Base-by-base conservation (phyloP, 1,140 invertebrate genomes). In the Mactra quadrangularis region DNA sequence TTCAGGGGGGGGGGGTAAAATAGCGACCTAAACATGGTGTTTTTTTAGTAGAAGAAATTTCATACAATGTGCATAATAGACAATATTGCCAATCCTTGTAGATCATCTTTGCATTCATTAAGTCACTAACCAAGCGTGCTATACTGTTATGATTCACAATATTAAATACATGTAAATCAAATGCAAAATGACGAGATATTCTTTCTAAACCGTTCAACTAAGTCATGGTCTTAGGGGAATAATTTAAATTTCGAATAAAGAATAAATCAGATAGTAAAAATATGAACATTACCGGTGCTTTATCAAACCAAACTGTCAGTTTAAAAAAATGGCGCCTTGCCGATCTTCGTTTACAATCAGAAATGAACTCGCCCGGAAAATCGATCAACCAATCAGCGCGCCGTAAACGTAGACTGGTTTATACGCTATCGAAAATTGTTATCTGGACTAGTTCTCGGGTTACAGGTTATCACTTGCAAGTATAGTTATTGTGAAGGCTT, bases 251-350 rank as follows among this genome's bases (percentile, higher is more conserved):
- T 15, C 4, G 31, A 33, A 33, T 1, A 3, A 11, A 31, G 4
- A 15, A 17, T 15, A 33, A 35, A 62, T n/a, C n/a, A 3, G 11
- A 33, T 33, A 13, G 31, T 62, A 3, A 62, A 33, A 13, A 6
- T 17, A 62, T 35, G 17, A 59, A 3, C 13, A 27, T 57, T 57
- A 57, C 29, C 7, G 17, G 6, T 15, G n/a, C 9, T 50, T 50
- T 19, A 68, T 68, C 64, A 22, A 17, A 68, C 22, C 64, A 50
- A 15, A 25, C 19, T 50, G 64, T 13, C 22, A 27, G 25, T 68
- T 68, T 50, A 45, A 68, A 68, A n/a, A 29, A 13, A 68, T 68
- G 64, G 64, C 64, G 64, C 64, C 64, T 27, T 68, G 64, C 64
- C 64, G 64, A 68, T 68, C 64, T 68, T 45, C 15, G 60, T 19